Evolutionary conservation across 2,888 invertebrate genomes (phyloP).

Genomic region (Empis stercorea): DNA sequence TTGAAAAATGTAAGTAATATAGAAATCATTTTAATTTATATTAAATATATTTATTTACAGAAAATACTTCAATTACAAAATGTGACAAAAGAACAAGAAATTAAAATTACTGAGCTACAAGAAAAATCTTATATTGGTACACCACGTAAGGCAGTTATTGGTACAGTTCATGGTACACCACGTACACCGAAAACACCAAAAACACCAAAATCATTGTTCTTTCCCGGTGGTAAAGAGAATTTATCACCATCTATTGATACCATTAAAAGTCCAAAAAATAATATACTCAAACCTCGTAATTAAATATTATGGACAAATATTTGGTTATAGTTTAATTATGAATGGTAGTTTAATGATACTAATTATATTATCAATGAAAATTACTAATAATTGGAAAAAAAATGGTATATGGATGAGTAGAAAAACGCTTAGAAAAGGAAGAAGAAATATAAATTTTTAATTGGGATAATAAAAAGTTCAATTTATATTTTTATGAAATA

Average conservation of each 20-base stretch:
- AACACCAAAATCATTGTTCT: slow-evolving; percentile 32
- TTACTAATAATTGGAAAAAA: too few relatives aligned
- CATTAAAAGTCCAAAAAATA: slow-evolving; percentile 20
- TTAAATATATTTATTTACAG: slow-evolving; percentile 6
- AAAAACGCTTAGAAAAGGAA: too few relatives aligned
- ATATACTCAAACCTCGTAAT: not conserved
- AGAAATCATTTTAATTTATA: not conserved
- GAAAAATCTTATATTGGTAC: slow-evolving; percentile 10
- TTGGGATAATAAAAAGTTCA: too few relatives aligned
- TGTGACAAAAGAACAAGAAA: slow-evolving; percentile 13
- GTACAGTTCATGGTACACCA: slow-evolving; percentile 7
- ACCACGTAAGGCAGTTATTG: slow-evolving; percentile 1
- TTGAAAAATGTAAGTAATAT: slow-evolving; percentile 15
- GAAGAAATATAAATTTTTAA: too few relatives aligned
- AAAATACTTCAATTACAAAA: slow-evolving; percentile 13
- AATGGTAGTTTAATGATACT: too few relatives aligned
- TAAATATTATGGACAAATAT: too few relatives aligned
- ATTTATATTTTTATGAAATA: too few relatives aligned
- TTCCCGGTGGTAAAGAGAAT: slow-evolving; percentile 35
- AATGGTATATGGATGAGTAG: too few relatives aligned
- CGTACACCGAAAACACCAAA: slow-evolving; percentile 27
- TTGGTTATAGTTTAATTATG: too few relatives aligned
- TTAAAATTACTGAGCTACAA: slow-evolving; percentile 12
- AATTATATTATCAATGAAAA: too few relatives aligned
- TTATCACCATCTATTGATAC: slow-evolving; percentile 26